phyloP scores from a whole-genome alignment of 2,888 invertebrate genomes.

The Osmoderma eremita region DNA sequence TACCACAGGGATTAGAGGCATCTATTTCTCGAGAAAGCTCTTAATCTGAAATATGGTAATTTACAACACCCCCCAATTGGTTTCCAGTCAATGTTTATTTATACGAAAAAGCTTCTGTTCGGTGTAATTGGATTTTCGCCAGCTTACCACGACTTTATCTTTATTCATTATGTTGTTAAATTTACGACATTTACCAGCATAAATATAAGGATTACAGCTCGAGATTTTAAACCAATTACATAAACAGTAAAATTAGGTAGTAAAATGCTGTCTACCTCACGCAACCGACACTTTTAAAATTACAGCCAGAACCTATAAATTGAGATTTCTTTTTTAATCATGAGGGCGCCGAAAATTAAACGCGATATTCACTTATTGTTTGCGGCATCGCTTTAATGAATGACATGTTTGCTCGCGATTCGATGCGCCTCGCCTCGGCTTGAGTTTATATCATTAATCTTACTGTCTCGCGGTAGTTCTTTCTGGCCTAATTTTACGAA shows the following conservation, averaged over 20 bases:
- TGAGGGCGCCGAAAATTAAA: neutral
- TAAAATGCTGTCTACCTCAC: neutral
- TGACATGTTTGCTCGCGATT: conserved; percentile 45
- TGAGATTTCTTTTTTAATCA: neutral
- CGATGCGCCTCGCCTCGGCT: conserved; percentile 33
- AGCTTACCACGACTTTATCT: neutral
- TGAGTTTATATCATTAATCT: conserved; percentile 44
- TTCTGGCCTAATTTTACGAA: conserved; percentile 27
- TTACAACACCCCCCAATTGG: conserved; percentile 12
- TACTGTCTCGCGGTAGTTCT: conserved; percentile 36
- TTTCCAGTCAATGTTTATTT: neutral
- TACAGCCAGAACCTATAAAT: neutral
- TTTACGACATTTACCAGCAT: conserved; percentile 1
- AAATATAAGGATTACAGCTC: neutral
- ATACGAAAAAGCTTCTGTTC: neutral
- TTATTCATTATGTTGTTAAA: neutral
- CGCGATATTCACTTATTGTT: conserved; percentile 2
- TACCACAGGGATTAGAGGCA: conserved; percentile 8
- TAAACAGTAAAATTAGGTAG: neutral
- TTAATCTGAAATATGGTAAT: neutral
- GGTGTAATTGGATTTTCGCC: conserved; percentile 19
- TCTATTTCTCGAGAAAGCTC: neutral
- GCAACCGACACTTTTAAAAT: neutral
- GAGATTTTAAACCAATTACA: no score
- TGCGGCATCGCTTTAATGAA: conserved; percentile 28